phyloP scores from a whole-genome alignment of 2,113 vertebrate genomes.

The Pluvialis apricaria region DNA sequence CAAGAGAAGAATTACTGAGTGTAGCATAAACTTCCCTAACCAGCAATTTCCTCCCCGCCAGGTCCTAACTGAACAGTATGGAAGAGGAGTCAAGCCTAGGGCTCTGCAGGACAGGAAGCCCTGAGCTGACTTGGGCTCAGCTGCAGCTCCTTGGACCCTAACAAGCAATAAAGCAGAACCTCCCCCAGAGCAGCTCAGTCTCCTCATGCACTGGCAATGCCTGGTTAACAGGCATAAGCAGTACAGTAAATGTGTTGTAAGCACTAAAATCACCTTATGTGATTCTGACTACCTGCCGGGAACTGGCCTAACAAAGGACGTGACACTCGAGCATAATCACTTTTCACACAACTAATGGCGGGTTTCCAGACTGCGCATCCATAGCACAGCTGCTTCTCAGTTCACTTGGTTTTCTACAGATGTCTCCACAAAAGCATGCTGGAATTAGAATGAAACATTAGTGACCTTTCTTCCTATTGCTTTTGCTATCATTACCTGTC shows the following conservation, averaged over 20 bases:
- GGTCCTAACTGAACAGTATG: neutral
- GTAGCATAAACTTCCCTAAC: neutral
- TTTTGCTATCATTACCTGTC: neutral
- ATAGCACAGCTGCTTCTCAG: neutral
- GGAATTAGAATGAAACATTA: neutral
- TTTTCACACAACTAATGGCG: neutral
- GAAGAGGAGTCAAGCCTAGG: neutral
- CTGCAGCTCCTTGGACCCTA: neutral
- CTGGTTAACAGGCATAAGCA: neutral
- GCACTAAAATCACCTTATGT: neutral
- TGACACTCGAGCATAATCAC: neutral
- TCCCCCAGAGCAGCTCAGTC: neutral
- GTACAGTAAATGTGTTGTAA: neutral
- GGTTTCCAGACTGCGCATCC: neutral
- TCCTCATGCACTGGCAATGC: neutral
- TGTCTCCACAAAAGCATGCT: neutral
- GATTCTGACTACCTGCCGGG: neutral
- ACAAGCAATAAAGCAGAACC: neutral
- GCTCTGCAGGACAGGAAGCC: neutral
- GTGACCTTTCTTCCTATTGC: neutral
- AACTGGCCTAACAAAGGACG: neutral
- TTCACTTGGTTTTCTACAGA: neutral
- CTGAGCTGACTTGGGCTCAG: neutral
- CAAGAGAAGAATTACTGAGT: neutral
- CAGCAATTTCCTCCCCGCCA: neutral